A percentile compares a stretch with the other conserved stretches of the same genome.
Evolutionary conservation across 2,113 vertebrate species (phyloP).

Genomic region (Osmerus mordax): DNA sequence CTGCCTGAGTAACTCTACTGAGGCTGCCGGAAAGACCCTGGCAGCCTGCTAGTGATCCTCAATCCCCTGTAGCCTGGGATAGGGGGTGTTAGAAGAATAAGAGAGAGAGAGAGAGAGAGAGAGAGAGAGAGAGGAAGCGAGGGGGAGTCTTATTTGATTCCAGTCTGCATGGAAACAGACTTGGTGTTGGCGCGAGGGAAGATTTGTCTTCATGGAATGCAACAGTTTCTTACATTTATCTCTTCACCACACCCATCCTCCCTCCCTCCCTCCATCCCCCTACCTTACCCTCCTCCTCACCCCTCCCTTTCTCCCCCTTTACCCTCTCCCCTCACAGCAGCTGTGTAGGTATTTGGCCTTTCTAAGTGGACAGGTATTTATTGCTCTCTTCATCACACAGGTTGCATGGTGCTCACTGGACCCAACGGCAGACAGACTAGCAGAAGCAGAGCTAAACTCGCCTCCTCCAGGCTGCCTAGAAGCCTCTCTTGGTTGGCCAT

Average conservation of each 20-base stretch:
- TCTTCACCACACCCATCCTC: constrained; percentile 18
- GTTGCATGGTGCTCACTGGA: constrained; percentile 68
- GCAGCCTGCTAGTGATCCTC: constrained; percentile 56
- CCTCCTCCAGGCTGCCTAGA: constrained; percentile 10
- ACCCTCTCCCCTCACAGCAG: constrained; percentile 57
- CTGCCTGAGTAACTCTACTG: constrained; percentile 65
- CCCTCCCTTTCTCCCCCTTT: background rate
- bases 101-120: too few relatives aligned
- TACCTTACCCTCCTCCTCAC: background rate
- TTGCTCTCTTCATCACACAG: constrained; percentile 73
- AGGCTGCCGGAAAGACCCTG: constrained; percentile 67
- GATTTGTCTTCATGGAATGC: constrained; percentile 72
- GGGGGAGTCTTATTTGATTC: constrained; percentile 65
- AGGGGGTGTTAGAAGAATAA: constrained; percentile 30
- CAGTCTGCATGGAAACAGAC: constrained; percentile 61
- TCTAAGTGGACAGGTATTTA: constrained; percentile 73
- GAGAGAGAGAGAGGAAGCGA: constrained; percentile 23
- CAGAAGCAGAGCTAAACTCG: constrained; percentile 62
- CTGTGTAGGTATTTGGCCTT: constrained; percentile 66
- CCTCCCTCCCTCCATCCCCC: background rate
- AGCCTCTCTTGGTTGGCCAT: constrained; percentile 33
- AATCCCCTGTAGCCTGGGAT: constrained; percentile 64
- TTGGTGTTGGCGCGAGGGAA: constrained; percentile 65
- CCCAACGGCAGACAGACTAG: constrained; percentile 62
- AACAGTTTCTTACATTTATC: constrained; percentile 50